Percentiles rank a stretch among this genome's conserved stretches.
phyloP scores from a whole-genome alignment of 2,113 vertebrate species.

The Sterrhoptilus dennistouni region DNA sequence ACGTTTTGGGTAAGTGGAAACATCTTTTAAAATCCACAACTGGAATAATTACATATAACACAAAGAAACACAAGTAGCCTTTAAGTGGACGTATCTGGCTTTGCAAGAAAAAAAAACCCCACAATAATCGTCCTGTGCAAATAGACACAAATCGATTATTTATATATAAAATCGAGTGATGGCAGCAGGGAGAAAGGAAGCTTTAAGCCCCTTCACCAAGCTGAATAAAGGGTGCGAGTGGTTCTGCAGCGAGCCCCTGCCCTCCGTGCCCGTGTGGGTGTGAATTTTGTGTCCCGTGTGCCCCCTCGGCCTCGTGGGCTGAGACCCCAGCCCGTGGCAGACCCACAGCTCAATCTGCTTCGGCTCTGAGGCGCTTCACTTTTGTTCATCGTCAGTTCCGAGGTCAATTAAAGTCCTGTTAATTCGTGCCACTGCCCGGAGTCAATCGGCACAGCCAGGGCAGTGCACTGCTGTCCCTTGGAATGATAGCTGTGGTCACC shows the following conservation, averaged over 20 bases:
- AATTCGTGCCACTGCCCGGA: background rate
- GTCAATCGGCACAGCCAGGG: background rate
- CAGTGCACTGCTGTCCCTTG: background rate
- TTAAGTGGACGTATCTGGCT: background rate
- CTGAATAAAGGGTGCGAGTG: background rate
- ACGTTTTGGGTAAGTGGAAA: background rate
- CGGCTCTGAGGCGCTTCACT: background rate
- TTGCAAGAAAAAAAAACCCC: background rate
- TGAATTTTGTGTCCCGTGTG: background rate
- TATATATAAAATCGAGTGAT: background rate
- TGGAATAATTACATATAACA: background rate
- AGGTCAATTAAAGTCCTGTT: background rate
- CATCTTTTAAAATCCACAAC: background rate
- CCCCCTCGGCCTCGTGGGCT: background rate
- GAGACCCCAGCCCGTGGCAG: background rate
- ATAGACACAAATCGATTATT: background rate
- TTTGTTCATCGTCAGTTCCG: background rate
- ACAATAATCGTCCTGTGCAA: background rate
- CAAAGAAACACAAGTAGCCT: background rate
- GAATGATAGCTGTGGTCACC: background rate
- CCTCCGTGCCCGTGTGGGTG: fast-evolving
- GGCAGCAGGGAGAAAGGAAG: background rate
- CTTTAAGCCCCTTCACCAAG: background rate
- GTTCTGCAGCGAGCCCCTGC: background rate
- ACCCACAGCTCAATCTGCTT: background rate